Percentiles rank a stretch among this genome's conserved stretches.
phyloP scores from a whole-genome alignment of 2,113 vertebrate genomes.

The Sander lucioperca region DNA sequence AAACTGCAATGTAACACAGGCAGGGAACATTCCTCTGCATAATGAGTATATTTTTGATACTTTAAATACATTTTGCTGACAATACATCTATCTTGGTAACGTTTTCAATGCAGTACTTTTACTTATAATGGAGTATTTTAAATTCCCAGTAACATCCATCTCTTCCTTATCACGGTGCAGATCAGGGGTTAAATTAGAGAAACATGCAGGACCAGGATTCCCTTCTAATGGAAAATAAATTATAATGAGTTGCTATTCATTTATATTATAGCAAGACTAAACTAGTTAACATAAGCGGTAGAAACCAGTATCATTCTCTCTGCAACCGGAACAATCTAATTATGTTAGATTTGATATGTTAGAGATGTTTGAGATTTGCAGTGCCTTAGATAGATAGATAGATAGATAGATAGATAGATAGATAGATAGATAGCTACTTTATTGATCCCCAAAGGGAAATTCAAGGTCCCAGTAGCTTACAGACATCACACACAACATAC shows the following conservation, averaged over 20 bases:
- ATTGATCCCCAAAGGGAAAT: too few relatives aligned
- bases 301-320: conserved; percentile 22
- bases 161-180: background rate
- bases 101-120: background rate
- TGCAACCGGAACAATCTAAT: conserved; percentile 27
- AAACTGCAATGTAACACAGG: background rate
- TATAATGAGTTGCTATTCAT: conserved; percentile 82
- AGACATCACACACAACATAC: too few relatives aligned
- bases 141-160: background rate
- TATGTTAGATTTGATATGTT: conserved; percentile 9
- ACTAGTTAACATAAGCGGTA: conserved; percentile 50
- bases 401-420: too few relatives aligned
- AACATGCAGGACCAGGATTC: background rate
- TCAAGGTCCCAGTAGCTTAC: too few relatives aligned
- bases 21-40: background rate
- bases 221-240: conserved; percentile 29
- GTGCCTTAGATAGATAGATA: conserved; percentile 16
- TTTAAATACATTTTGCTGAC: background rate
- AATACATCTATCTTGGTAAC: background rate
- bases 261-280: conserved; percentile 87
- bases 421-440: too few relatives aligned
- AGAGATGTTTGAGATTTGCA: conserved; percentile 22
- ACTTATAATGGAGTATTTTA: background rate
- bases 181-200: background rate
- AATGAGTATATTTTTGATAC: background rate